Evolutionary conservation across 2,113 vertebrate genomes (phyloP).

Genomic region (Empidonax traillii): DNA sequence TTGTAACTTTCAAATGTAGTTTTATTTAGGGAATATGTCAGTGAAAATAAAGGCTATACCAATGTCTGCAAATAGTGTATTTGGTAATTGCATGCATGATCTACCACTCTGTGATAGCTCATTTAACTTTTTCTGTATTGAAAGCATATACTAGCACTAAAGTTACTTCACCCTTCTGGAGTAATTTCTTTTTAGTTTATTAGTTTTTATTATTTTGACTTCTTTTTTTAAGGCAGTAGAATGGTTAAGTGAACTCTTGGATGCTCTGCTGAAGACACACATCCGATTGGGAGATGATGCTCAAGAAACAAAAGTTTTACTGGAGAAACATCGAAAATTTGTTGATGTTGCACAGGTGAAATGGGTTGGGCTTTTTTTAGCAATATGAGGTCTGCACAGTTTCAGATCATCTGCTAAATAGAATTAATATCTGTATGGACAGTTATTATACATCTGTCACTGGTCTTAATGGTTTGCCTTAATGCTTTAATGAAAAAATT

Average conservation of each 20-base stretch:
- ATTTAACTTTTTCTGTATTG: neutral
- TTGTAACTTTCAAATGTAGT: neutral
- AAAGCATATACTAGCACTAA: neutral
- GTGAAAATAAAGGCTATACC: neutral
- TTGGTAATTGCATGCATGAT: neutral
- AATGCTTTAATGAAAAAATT: neutral
- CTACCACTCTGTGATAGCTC: neutral
- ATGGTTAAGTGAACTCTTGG: conserved; percentile 93
- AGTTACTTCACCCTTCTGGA: neutral
- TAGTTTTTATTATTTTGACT: neutral
- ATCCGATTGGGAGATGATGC: conserved; percentile 89
- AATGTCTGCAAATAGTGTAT: neutral
- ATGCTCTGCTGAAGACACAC: conserved; percentile 95
- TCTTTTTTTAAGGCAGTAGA: conserved; percentile 85
- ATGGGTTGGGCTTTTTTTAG: conserved; percentile 12
- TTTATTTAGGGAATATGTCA: neutral
- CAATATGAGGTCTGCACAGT: neutral
- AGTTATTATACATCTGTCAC: neutral
- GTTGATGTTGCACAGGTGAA: conserved; percentile 97
- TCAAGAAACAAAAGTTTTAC: conserved; percentile 91
- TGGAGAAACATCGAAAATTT: conserved; percentile 98
- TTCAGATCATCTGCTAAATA: neutral
- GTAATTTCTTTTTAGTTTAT: neutral
- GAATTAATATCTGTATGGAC: neutral
- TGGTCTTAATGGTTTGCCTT: neutral